Conservation (phyloP, 2,797 vertebrate genomes). For the Kryptopterus vitreolus region DNA sequence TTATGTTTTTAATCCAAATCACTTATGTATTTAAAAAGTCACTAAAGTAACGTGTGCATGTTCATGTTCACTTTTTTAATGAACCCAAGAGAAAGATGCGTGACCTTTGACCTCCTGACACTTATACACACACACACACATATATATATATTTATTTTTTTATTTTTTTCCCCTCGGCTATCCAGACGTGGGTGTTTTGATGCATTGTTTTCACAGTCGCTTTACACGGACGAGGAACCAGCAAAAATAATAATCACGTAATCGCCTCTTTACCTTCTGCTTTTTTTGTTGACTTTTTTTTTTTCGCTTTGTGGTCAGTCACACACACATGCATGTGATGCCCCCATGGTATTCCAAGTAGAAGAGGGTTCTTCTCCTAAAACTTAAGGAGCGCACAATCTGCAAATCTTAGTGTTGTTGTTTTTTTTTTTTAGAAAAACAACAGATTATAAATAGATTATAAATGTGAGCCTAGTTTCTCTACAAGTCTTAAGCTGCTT, state of each 20-base stretch:
- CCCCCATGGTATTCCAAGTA: background rate
- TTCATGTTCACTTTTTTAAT: background rate
- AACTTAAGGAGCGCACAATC: no score
- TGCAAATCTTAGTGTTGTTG: no score
- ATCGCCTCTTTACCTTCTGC: slow-evolving; percentile 26
- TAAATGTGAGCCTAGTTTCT: background rate
- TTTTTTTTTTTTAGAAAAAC: no score
- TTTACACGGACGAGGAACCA: background rate
- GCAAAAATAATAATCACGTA: background rate
- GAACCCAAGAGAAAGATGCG: background rate
- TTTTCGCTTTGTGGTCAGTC: slow-evolving; percentile 39
- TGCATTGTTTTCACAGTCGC: background rate
- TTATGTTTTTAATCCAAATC: background rate
- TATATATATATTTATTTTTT: no score
- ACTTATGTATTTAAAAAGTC: background rate
- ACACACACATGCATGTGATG: slow-evolving; percentile 23
- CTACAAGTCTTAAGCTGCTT: background rate
- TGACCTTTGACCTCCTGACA: background rate
- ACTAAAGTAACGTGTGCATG: background rate
- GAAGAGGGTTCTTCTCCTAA: background rate
- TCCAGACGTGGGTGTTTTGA: background rate
- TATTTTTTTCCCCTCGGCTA: background rate
- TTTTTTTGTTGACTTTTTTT: slow-evolving; percentile 41
- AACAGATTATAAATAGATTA: no score
- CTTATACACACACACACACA: no score